phyloP scores from a whole-genome alignment of 2,888 invertebrate genomes.

The Calameuta idolon region DNA sequence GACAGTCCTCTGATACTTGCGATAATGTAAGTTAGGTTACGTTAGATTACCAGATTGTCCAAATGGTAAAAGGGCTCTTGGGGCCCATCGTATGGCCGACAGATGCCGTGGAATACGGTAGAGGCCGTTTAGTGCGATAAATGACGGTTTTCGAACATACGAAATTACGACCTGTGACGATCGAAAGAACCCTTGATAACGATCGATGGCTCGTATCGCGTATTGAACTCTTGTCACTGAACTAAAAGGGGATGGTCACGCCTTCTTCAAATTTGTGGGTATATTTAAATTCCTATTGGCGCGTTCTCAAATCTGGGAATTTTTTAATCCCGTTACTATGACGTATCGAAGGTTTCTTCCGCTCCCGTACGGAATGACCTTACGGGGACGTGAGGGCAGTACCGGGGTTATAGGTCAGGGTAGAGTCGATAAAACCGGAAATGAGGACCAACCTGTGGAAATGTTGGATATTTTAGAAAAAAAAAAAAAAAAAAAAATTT shows the following conservation, averaged over 20 bases:
- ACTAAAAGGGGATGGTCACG: slow-evolving; percentile 35
- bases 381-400: too few species aligned
- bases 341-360: slow-evolving; percentile 25
- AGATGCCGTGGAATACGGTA: background rate
- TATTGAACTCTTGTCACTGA: background rate
- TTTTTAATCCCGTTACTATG: slow-evolving; percentile 52
- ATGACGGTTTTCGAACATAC: background rate
- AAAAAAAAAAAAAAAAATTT: background rate
- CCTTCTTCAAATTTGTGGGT: slow-evolving; percentile 57
- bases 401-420: background rate
- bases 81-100: background rate
- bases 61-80: background rate
- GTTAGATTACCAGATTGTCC: background rate
- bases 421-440: background rate
- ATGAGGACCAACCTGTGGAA: background rate
- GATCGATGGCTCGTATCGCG: background rate
- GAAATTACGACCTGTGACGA: background rate
- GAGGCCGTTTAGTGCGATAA: background rate
- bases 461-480: background rate
- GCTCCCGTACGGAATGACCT: background rate
- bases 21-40: background rate
- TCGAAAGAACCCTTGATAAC: background rate
- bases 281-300: slow-evolving; percentile 53
- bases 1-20: background rate
- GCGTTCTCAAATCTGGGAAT: slow-evolving; percentile 38